Evolutionary conservation across 1,140 invertebrate species (phyloP), one percentile per base, ranked within the genome.

Genomic region (Rhagoletis zephyria): DNA sequence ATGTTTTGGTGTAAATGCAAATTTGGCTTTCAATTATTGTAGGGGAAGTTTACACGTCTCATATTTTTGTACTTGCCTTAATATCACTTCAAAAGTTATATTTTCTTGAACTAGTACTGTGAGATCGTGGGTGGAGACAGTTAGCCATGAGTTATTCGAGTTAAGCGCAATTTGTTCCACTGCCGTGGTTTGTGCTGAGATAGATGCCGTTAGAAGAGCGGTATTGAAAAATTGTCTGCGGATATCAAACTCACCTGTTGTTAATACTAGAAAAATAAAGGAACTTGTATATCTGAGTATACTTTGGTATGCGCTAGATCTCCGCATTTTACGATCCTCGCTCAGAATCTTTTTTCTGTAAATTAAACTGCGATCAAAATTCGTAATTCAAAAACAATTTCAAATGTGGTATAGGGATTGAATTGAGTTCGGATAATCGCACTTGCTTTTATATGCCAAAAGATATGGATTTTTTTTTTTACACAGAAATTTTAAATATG

Each of bases 61-160:
- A 4, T 3, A 40, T 3, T 2, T 40, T 30, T 6, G 1, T 10
- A 87, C 88, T 48, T 85, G 87, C 88, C 42, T 87, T 9, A 86
- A 1, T n/a, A 67, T 30, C 63, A 88, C 64, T 16, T 87, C 63
- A 65, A 88, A 85, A n/a, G 74, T 42, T 86, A 85, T 85, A 14
- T 45, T 85, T 48, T 85, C 48, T 7, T 88, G 59, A 1, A 87
- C 48, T 64, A 88, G 48, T 3, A 88, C 70, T 16, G 81, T 74
- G 12, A 88, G 63, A 63, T 88, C 87, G 51, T 88, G 86, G 4
- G 86, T 87, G 5, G 88, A 88, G 42, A 88, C 86, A 1, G 77
- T 87, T 64, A 88, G 63, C 3, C 70, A 56, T 30, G 56, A 61
- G 30, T 42, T n/a, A n/a, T 30, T 51, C 16, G 30, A 51, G 85